A percentile compares a stretch with the other conserved stretches of the same genome.
These are phyloP conservation scores for Crocuta crocuta DNA, from an alignment of 2,113 vertebrate species.

Conservation along the genomic window DNA sequence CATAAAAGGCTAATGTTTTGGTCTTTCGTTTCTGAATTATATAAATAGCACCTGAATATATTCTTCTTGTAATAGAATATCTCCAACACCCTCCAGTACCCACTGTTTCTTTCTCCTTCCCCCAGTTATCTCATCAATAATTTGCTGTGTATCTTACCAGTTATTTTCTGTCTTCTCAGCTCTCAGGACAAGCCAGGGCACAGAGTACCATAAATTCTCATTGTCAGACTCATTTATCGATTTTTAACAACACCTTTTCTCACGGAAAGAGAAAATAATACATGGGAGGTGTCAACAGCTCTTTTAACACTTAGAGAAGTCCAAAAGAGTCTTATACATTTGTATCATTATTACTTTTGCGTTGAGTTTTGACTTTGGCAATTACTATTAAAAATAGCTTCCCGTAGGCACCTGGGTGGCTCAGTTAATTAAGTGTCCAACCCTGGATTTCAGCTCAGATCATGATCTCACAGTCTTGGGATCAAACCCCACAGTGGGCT, in stretches of 20 bases:
- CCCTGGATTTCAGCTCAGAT: too few relatives aligned
- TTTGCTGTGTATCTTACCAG: not conserved
- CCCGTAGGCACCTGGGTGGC: too few relatives aligned
- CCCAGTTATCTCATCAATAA: not conserved
- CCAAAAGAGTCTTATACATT: not conserved
- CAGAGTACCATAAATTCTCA: not conserved
- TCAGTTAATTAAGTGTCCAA: too few relatives aligned
- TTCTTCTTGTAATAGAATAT: not conserved
- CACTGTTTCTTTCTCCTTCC: not conserved
- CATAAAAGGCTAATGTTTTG: not conserved
- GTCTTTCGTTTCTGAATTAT: not conserved
- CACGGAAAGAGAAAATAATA: not conserved
- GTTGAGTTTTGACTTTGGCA: not conserved
- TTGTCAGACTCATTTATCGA: not conserved
- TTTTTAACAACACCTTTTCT: not conserved
- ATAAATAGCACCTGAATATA: not conserved
- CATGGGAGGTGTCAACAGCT: not conserved
- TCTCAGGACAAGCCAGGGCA: not conserved
- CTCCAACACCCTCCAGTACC: not conserved
- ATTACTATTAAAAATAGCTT: not conserved
- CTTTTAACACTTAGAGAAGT: not conserved
- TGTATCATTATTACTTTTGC: not conserved
- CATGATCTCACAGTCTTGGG: too few relatives aligned
- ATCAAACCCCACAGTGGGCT: too few relatives aligned
- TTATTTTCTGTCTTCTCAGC: not conserved